A percentile compares a stretch with the other conserved stretches of the same genome.
Evolutionary conservation across 2,797 vertebrate species (phyloP).

Genomic region (Kryptopterus vitreolus): DNA sequence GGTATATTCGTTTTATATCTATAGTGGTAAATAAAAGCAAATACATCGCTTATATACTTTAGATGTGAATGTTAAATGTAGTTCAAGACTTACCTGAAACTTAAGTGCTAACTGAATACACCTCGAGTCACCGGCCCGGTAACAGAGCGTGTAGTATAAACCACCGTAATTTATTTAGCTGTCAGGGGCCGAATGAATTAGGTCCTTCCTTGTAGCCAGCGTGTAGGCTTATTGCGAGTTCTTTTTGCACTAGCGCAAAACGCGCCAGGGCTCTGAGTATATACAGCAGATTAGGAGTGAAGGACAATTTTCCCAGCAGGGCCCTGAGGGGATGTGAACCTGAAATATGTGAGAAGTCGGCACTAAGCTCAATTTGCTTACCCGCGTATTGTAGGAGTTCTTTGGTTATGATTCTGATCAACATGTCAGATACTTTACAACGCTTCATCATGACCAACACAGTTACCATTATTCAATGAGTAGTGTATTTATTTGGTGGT

Average conservation of each 20-base stretch:
- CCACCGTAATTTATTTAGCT: constrained; percentile 26
- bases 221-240: constrained; percentile 42
- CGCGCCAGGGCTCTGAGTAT: constrained; percentile 40
- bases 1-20: not conserved
- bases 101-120: too few relatives aligned
- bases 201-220: constrained; percentile 31
- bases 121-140: too few relatives aligned
- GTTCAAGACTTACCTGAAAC: not conserved
- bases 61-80: not conserved
- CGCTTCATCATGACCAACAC: constrained; percentile 44
- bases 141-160: constrained; percentile 12
- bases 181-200: constrained; percentile 42
- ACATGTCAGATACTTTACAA: constrained; percentile 16
- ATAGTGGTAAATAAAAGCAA: not conserved
- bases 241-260: constrained; percentile 41
- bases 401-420: constrained; percentile 23
- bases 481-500: too few relatives aligned
- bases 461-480: constrained; percentile 38
- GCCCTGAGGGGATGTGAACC: constrained; percentile 52
- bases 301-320: constrained; percentile 46
- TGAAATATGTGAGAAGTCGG: constrained; percentile 59
- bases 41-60: not conserved
- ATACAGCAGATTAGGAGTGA: constrained; percentile 46
- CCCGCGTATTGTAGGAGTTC: constrained; percentile 33
- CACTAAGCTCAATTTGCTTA: constrained; percentile 61